These are phyloP conservation scores for Ceratitis capitata DNA, from an alignment of 1,140 invertebrate genomes.

Conservation along the genomic window DNA sequence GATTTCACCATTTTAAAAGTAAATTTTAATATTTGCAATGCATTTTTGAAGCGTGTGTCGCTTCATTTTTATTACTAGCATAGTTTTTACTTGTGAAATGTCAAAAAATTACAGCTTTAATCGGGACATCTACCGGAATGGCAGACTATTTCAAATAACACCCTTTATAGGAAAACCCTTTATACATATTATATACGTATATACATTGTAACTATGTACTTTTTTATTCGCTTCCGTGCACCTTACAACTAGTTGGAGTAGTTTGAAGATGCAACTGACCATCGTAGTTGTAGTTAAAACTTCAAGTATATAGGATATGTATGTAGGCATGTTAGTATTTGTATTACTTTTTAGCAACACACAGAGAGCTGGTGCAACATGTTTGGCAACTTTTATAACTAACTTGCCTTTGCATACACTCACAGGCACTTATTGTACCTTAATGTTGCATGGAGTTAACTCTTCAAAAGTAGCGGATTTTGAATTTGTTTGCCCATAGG, in stretches of 20 bases:
- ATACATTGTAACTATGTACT: neutral
- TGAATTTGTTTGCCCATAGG: neutral
- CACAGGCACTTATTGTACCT: neutral
- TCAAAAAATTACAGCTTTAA: no score
- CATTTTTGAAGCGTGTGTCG: no score
- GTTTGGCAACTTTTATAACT: slow-evolving; percentile 36
- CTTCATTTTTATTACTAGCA: no score
- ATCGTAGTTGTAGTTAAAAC: neutral
- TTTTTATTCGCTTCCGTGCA: slow-evolving; percentile 4
- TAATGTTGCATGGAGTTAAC: neutral
- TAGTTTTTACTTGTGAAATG: no score
- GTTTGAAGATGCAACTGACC: slow-evolving; percentile 25
- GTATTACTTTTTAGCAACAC: neutral
- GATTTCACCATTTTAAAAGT: no score
- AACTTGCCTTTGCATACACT: neutral
- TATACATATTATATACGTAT: no score
- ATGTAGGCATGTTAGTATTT: neutral
- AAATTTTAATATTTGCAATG: no score
- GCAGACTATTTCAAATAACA: no score
- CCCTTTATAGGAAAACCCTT: no score
- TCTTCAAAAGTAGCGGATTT: neutral
- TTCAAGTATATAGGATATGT: neutral
- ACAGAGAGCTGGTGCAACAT: slow-evolving; percentile 1
- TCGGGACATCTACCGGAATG: no score
- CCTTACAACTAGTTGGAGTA: neutral